Conservation (phyloP, 2,888 invertebrate genomes). For the Drosophila mayaguana region DNA sequence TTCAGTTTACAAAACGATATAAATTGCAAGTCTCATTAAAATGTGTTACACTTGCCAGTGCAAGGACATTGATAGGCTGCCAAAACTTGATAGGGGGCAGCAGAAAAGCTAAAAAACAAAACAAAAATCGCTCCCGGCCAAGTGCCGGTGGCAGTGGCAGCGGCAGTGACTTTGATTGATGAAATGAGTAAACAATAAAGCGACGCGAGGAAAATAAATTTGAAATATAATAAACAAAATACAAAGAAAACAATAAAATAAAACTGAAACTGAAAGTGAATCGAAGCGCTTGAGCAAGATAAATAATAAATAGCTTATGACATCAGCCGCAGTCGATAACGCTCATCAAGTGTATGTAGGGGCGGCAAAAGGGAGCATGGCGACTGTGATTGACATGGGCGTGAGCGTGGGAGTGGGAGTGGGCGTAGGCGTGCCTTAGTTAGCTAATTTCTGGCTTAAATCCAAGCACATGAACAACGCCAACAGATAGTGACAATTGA, state of each 20-base stretch:
- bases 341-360: slow-evolving; percentile 45
- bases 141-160: slow-evolving; percentile 36
- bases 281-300: slow-evolving; percentile 58
- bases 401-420: slow-evolving; percentile 48
- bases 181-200: slow-evolving; percentile 54
- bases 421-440: slow-evolving; percentile 37
- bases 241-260: slow-evolving; percentile 5
- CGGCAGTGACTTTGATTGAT: slow-evolving; percentile 65
- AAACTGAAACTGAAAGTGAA: slow-evolving; percentile 63
- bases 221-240: slow-evolving; percentile 13
- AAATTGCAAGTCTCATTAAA: slow-evolving; percentile 36
- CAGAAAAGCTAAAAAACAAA: neutral
- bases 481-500: slow-evolving; percentile 39
- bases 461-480: slow-evolving; percentile 32
- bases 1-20: neutral
- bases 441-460: slow-evolving; percentile 45
- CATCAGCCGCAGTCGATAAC: slow-evolving; percentile 53
- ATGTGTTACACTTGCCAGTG: slow-evolving; percentile 51
- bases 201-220: slow-evolving; percentile 45
- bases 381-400: slow-evolving; percentile 34
- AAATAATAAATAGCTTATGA: slow-evolving; percentile 65
- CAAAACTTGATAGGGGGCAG: slow-evolving; percentile 18
- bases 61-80: slow-evolving; percentile 61
- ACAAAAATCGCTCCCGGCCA: slow-evolving; percentile 17
- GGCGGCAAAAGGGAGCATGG: neutral